These are phyloP conservation scores for Sebastes kiyomatsui DNA, from an alignment of 2,797 vertebrate genomes.

Conservation along the genomic window DNA sequence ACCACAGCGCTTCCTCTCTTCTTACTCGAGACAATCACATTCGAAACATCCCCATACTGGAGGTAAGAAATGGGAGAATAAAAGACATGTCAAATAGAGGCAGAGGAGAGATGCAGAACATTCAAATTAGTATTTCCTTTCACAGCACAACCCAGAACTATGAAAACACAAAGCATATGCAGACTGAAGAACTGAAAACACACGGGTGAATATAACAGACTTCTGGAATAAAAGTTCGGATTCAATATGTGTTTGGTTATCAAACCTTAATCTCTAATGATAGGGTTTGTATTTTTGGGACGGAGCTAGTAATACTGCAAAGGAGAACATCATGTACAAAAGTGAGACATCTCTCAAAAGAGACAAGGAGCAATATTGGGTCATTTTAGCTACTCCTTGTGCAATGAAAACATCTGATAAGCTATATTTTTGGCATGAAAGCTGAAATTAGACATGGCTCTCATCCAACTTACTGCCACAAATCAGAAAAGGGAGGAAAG, in stretches of 20 bases:
- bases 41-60: slow-evolving; percentile 94
- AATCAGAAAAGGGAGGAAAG: slow-evolving; percentile 35
- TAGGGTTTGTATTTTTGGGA: slow-evolving; percentile 23
- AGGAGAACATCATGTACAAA: slow-evolving; percentile 25
- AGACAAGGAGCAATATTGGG: slow-evolving; percentile 23
- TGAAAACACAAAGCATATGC: slow-evolving; percentile 59
- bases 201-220: slow-evolving; percentile 24
- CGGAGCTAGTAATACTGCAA: neutral
- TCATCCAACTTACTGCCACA: slow-evolving; percentile 25
- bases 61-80: slow-evolving; percentile 29
- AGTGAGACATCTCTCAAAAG: slow-evolving; percentile 21
- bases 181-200: slow-evolving; percentile 37
- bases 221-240: slow-evolving; percentile 27
- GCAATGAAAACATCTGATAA: slow-evolving; percentile 29
- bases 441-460: slow-evolving; percentile 24
- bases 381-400: slow-evolving; percentile 20
- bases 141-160: slow-evolving; percentile 43
- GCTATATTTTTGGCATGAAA: slow-evolving; percentile 23
- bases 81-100: slow-evolving; percentile 17
- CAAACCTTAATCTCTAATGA: slow-evolving; percentile 38
- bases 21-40: slow-evolving; percentile 90
- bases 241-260: slow-evolving; percentile 36
- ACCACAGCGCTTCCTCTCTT: slow-evolving; percentile 92
- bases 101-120: slow-evolving; percentile 50
- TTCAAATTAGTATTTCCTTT: slow-evolving; percentile 64